A percentile compares a stretch with the other conserved stretches of the same genome.
Conservation (phyloP, 2,888 invertebrate genomes). For the Panorpa germanica region DNA sequence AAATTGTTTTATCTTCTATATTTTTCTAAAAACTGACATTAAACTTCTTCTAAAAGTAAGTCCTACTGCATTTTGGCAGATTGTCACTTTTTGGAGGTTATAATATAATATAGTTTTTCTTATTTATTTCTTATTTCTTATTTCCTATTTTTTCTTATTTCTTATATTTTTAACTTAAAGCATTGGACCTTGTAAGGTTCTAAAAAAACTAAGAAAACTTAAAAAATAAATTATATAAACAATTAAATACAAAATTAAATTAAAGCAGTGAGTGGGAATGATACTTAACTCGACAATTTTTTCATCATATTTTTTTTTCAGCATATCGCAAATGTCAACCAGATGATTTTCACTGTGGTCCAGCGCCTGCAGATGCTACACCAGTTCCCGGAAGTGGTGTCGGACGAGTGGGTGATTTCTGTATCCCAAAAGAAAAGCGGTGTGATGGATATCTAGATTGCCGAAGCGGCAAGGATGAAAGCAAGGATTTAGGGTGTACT, state of each 20-base stretch:
- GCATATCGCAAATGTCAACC: slow-evolving; percentile 75
- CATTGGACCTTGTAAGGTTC: not conserved
- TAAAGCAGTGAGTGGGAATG: not conserved
- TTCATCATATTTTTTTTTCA: slow-evolving; percentile 25
- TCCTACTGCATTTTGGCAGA: too few species aligned
- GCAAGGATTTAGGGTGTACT: slow-evolving; percentile 52
- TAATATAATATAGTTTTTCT: too few species aligned
- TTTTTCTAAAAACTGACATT: too few species aligned
- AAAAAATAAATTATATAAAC: slow-evolving; percentile 1
- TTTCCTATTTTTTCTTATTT: not conserved
- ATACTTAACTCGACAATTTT: slow-evolving; percentile 1
- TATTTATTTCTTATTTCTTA: slow-evolving; percentile 6
- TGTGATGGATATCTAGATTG: slow-evolving; percentile 87
- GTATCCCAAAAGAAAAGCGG: slow-evolving; percentile 72
- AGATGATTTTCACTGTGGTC: slow-evolving; percentile 77
- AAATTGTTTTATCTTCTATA: too few species aligned
- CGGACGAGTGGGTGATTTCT: slow-evolving; percentile 43
- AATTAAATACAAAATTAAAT: slow-evolving; percentile 2
- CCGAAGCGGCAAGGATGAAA: slow-evolving; percentile 64
- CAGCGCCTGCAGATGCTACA: slow-evolving; percentile 31
- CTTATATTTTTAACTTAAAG: slow-evolving; percentile 6
- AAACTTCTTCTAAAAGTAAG: too few species aligned
- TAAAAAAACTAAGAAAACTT: not conserved
- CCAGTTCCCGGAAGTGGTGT: slow-evolving; percentile 27
- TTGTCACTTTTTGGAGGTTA: too few species aligned